Conservation (phyloP, 2,888 invertebrate species). For the Cheilosia variabilis region DNA sequence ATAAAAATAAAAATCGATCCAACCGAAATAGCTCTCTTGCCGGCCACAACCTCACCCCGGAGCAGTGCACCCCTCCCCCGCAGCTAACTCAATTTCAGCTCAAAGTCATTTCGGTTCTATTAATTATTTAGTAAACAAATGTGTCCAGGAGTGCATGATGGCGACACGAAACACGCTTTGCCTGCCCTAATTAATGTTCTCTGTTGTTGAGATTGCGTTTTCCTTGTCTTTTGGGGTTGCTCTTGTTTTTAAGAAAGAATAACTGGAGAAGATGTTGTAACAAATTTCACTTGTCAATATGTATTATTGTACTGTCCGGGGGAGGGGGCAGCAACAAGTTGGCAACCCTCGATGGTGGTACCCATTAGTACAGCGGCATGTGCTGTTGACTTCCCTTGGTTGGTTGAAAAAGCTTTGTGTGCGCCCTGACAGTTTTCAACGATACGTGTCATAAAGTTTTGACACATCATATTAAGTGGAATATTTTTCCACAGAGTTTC, state of each 20-base stretch:
- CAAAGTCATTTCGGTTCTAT: constrained; percentile 53
- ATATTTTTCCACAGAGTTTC: constrained; percentile 25
- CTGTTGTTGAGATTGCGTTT: constrained; percentile 34
- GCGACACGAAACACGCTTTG: constrained; percentile 59
- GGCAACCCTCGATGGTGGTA: constrained; percentile 13
- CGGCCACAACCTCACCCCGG: constrained; percentile 13
- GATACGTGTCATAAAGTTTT: constrained; percentile 69
- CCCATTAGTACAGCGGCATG: constrained; percentile 27
- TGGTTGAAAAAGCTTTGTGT: constrained; percentile 33
- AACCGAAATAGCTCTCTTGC: constrained; percentile 5
- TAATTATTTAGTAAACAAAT: constrained; percentile 71
- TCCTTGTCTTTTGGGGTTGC: background rate
- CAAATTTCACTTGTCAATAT: constrained; percentile 62
- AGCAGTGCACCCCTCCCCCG: constrained; percentile 2
- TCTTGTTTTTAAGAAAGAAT: constrained; percentile 33
- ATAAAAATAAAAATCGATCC: constrained; percentile 47
- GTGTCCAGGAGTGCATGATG: constrained; percentile 32
- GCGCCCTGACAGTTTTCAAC: constrained; percentile 33
- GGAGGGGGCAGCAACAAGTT: constrained; percentile 54
- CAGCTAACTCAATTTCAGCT: constrained; percentile 40
- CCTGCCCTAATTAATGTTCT: constrained; percentile 65
- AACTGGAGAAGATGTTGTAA: constrained; percentile 59
- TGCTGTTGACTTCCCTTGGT: constrained; percentile 33
- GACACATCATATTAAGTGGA: constrained; percentile 65
- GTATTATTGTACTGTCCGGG: background rate